Evolutionary conservation across 2,797 vertebrate species (phyloP), one percentile per base, ranked within the genome.

Genomic region (Synaphobranchus kaupii): DNA sequence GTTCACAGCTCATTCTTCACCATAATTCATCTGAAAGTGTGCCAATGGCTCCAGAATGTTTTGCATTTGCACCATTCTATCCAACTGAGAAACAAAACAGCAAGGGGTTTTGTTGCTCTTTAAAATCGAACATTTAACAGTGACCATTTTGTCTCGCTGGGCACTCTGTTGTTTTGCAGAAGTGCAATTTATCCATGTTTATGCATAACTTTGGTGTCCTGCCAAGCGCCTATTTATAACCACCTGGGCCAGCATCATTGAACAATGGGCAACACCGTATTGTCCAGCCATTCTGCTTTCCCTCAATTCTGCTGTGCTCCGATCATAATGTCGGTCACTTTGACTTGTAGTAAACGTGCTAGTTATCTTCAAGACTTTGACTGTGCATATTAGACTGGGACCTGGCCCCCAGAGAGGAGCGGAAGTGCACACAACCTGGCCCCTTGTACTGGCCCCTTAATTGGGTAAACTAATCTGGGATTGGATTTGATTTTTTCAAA

Each of bases 41-140:
- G 63, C 63, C 63, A 68, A 68, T n/a, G 63, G n/a, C 63, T n/a
- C 63, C 63, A 28, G 63, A 68, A 68, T 68, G 63, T 68, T 68
- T 68, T 68, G 63, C 25, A 39, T 34, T 76, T 76, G 15, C 71
- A 17, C 31, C 22, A 22, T 39, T 76, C 71, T 76, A 22, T 76
- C 31, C n/a, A 68, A 68, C 63, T 68, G 63, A 68, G 63, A 68
- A 68, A 28, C 63, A 68, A 28, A 68, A 28, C 63, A 68, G 63
- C 63, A 68, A n/a, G 63, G n/a, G 63, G 63, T 68, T 68, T 8
- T 68, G 25, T 68, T 68, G n/a, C 63, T 68, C 63, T 28, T 68
- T 7, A 10, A 68, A 28, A 68, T 68, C 63, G 12, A 68, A 28
- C 63, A n/a, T 34, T 76, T 17, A 34, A 76, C 71, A 76, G 34